phyloP scores from a whole-genome alignment of 2,113 vertebrate species.

The Ctenodactylus gundi region DNA sequence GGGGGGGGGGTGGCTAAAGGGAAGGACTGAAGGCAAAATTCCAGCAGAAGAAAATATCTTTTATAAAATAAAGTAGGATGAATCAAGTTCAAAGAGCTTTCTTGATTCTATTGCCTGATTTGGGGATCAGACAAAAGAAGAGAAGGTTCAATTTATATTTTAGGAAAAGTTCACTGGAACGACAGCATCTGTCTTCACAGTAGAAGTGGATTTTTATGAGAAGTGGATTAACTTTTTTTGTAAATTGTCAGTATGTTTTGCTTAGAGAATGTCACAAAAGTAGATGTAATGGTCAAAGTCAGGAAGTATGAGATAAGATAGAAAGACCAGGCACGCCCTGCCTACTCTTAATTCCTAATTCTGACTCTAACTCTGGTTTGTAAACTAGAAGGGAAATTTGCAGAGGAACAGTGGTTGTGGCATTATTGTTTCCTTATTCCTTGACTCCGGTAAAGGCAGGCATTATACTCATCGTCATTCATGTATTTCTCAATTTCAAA shows the following conservation, averaged over 20 bases:
- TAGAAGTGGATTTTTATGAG: neutral
- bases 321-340: neutral
- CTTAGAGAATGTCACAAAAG: neutral
- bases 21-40: neutral
- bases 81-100: neutral
- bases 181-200: neutral
- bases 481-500: too few relatives aligned
- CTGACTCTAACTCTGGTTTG: too few relatives aligned
- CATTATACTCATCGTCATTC: neutral
- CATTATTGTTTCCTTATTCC: neutral
- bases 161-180: neutral
- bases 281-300: neutral
- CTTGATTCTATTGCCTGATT: neutral
- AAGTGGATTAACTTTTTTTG: neutral
- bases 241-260: neutral
- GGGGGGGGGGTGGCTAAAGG: neutral
- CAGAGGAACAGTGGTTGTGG: neutral
- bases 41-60: neutral
- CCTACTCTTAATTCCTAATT: neutral
- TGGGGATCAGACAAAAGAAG: neutral
- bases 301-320: neutral
- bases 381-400: neutral
- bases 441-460: accelerated
- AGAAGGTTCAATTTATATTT: neutral
- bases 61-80: neutral